Evolutionary conservation across 2,797 vertebrate species (phyloP), one percentile per base, ranked within the genome.

Genomic region (Scleropages formosus): DNA sequence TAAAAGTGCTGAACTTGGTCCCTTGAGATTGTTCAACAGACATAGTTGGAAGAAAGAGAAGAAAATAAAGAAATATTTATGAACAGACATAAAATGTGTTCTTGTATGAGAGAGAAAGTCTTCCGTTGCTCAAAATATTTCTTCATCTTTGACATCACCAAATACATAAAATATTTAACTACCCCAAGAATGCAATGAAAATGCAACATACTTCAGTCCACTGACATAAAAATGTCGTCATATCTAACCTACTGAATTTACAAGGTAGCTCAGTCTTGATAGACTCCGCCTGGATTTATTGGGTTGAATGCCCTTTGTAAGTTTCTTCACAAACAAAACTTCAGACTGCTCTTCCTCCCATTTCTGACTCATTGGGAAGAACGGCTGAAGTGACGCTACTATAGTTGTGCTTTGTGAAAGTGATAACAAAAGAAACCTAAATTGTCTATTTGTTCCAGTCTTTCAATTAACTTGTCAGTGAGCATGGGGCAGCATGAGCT

Each of bases 221-320:
- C n/a, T n/a, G n/a, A n/a, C n/a, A n/a, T n/a, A n/a, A n/a, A n/a
- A n/a, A n/a, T n/a, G n/a, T n/a, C n/a, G n/a, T 22, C 69, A 27
- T 46, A 27, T 11, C 59, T n/a, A 24, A 64, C 31, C 26, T 15
- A 15, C 64, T 46, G 10, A 16, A 26, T 73, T 73, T 61, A 61
- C 22, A 61, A 56, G 61, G 13, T 71, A 39, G 20, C 13, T 58
- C 53, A 59, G 44, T 63, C 39, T 73, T 71, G 18, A 13, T 65
- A 63, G 63, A 44, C n/a, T 65, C 27, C 46, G 47, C 7, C 56
- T 16, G 59, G 31, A 18, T 72, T 72, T 26, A 60, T 73, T 71
- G 73, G 39, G 39, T 62, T 58, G 16, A 60, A 31, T 44, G 18
- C 70, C 24, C 16, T n/a, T 59, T 24, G 1, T 44, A 27, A 58